Base-by-base conservation (phyloP, 2,888 invertebrate species). In the Drosophila diplacantha region DNA sequence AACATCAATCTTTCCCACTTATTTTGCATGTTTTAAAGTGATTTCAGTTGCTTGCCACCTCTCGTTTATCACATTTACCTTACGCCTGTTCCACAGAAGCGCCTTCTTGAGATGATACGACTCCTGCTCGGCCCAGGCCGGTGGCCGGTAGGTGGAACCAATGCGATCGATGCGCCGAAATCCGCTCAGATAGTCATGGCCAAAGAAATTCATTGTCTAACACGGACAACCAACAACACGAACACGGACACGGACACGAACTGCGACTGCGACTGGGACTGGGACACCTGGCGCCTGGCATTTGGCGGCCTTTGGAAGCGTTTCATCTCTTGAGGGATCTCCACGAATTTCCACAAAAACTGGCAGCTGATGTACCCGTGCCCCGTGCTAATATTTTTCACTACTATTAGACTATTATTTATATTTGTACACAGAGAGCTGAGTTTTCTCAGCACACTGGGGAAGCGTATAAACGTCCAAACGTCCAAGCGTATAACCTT, bases 171-270 rank as follows among this genome's bases (percentile, higher is more conserved):
- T 86, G 62, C 85, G 85, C 32, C 82, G 83, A 76, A 87, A 85
- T 54, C 86, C 85, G 73, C 78, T 79, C 59, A 85, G 75, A 76
- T 85, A 82, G 75, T 87, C 85, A 76, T 85, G 85, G 51, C 84
- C 86, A 69, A 87, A 81, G 65, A 88, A 85, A 84, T 87, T 86
- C 88, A 88, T 87, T 69, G 73, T 85, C 74, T 52, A 68, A 61
- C 4, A 38, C 7, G n/a, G 26, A 24, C 59, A 44, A 12, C 43
- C 18, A 29, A 44, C 7, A 8, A 22, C 22, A 22, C 43, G 16
- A 26, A 43, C 12, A 12, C 43, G 1, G 26, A 43, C n/a, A n/a
- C n/a, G n/a, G n/a, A n/a, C n/a, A n/a, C n/a, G n/a, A n/a, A n/a
- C 16, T 22, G 22, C 22, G 22, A 22, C 22, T 22, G 22, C 5